Evolutionary conservation across 1,140 invertebrate species (phyloP).

Genomic region (Meloidogyne chitwoodi): DNA sequence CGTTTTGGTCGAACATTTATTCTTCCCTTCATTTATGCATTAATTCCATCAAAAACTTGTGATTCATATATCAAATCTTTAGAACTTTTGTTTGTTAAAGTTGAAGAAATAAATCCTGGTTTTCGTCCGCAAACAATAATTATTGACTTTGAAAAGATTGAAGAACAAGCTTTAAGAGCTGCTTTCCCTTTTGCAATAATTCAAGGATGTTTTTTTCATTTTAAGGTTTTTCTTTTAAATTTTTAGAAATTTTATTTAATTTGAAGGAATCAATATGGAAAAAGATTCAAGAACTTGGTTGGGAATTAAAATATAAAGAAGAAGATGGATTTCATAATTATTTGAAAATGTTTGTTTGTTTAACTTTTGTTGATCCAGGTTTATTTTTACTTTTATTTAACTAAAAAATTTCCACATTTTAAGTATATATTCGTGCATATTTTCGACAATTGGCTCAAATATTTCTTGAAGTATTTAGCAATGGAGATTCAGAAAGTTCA

Average conservation of each 20-base stretch:
- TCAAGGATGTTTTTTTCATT: conserved; percentile 6
- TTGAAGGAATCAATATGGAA: not conserved
- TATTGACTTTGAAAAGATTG: not conserved
- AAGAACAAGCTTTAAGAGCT: not conserved
- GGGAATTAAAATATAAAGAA: not conserved
- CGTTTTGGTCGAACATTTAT: not conserved
- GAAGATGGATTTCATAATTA: not conserved
- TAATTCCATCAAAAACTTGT: not conserved
- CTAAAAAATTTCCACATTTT: not conserved
- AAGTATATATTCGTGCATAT: not conserved
- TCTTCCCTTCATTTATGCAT: not conserved
- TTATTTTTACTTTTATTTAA: not conserved
- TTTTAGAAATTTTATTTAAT: not conserved
- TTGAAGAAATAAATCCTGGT: conserved; percentile 3
- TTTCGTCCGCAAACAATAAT: not conserved
- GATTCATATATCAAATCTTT: not conserved
- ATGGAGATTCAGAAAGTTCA: not conserved
- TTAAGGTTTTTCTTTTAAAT: not conserved
- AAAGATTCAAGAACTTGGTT: conserved; percentile 4
- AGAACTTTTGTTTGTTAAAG: not conserved
- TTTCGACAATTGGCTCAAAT: not conserved
- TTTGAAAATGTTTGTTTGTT: conserved; percentile 4
- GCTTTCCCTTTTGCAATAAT: not conserved
- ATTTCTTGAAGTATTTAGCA: not conserved
- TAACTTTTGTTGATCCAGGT: not conserved